Evolutionary conservation across 2,797 vertebrate genomes (phyloP), one percentile per base, ranked within the genome.

Genomic region (Geotrypetes seraphini): DNA sequence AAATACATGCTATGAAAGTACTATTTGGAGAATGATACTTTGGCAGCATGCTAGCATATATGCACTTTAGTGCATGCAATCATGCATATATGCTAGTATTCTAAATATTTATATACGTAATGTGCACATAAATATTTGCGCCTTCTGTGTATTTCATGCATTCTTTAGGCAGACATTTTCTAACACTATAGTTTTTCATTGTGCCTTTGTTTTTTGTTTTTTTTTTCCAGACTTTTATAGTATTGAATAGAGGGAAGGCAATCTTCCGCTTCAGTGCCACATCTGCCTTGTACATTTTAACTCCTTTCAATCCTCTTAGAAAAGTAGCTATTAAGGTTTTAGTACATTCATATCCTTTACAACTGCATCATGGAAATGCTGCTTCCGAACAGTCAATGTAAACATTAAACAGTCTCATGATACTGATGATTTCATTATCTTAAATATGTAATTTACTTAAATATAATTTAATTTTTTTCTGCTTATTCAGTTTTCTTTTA

Each of bases 341-440:
- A 76, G 91, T 96, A 65, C 93, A 99, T 72, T 88, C 90, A 97
- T 99, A 99, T 99, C 96, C 95, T 99, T 96, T 89, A 53, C 20
- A 28, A n/a, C n/a, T n/a, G n/a, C 42, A n/a, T n/a, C n/a, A n/a
- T n/a, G n/a, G n/a, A n/a, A 11, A 33, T 37, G 27, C 5, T 13
- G 10, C 46, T 64, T 63, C 19, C 41, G 57, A 24, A 3, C n/a
- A 12, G 6, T 21, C 17, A 19, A 36, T 10, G 47, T 63, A 19
- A 42, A 24, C n/a, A n/a, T n/a, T 12, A 19, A 28, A 12, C 21
- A 14, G 29, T 22, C 30, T 12, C 43, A 46, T 39, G 10, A 25
- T 10, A 16, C 16, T 22, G 36, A 13, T 32, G 14, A 7, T 17
- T 22, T n/a, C 30, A 2, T 31, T 31, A 13, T 5, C 39, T 43